Evolutionary conservation across 2,797 vertebrate genomes (phyloP).

Genomic region (Gymnothorax javanicus): DNA sequence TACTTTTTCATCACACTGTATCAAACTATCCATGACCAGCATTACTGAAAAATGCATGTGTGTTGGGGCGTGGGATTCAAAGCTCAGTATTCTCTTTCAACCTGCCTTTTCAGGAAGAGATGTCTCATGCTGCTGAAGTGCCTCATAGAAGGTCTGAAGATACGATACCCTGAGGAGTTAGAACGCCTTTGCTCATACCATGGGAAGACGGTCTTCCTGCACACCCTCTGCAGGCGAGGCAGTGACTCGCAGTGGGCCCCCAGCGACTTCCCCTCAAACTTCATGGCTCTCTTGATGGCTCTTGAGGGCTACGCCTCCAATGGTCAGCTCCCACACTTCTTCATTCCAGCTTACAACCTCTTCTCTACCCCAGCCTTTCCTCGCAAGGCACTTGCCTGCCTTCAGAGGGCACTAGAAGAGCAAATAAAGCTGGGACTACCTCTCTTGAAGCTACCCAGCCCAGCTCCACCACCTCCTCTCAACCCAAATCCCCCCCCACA

Average conservation of each 20-base stretch:
- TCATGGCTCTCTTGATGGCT: slow-evolving; percentile 56
- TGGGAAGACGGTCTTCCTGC: slow-evolving; percentile 66
- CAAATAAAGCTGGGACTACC: slow-evolving; percentile 57
- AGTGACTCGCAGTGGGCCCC: slow-evolving; percentile 56
- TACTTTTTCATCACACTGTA: too few relatives aligned
- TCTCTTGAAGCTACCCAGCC: slow-evolving; percentile 49
- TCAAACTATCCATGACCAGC: too few relatives aligned
- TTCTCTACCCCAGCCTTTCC: slow-evolving; percentile 54
- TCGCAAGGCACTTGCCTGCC: slow-evolving; percentile 50
- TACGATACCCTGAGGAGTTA: slow-evolving; percentile 56
- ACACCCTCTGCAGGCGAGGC: slow-evolving; percentile 53
- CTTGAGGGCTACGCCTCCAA: slow-evolving; percentile 47
- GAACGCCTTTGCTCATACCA: slow-evolving; percentile 64
- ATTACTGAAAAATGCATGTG: background rate
- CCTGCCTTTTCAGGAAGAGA: slow-evolving; percentile 50
- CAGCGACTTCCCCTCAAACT: slow-evolving; percentile 54
- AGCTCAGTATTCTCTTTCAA: background rate
- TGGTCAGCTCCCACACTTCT: slow-evolving; percentile 62
- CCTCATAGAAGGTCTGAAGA: slow-evolving; percentile 63
- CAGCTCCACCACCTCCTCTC: slow-evolving; percentile 25
- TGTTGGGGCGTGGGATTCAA: background rate
- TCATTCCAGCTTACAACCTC: slow-evolving; percentile 58
- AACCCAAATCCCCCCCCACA: background rate
- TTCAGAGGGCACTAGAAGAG: slow-evolving; percentile 51
- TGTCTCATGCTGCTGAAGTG: slow-evolving; percentile 66